Evolutionary conservation across 2,888 invertebrate species (phyloP).

Genomic region (Drosophila pseudotakahashii): DNA sequence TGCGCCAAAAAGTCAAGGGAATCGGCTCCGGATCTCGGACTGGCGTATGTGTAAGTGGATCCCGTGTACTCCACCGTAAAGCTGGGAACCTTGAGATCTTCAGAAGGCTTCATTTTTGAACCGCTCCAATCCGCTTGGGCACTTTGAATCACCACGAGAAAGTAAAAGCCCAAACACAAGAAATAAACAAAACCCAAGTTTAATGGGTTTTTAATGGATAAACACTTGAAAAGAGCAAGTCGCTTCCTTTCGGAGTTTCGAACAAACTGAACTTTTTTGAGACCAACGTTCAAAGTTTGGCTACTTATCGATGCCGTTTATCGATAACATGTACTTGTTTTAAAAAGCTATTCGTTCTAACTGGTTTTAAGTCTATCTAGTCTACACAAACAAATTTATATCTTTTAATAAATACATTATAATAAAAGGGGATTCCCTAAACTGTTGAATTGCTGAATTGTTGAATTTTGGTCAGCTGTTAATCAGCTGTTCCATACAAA

Average conservation of each 20-base stretch:
- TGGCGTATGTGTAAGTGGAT: neutral
- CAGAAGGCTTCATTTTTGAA: neutral
- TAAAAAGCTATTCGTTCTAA: too few species aligned
- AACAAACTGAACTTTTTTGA: neutral
- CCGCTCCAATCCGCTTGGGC: neutral
- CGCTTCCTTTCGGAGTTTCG: neutral
- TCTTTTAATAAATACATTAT: too few species aligned
- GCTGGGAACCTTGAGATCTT: neutral
- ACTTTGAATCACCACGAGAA: neutral
- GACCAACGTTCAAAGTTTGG: neutral
- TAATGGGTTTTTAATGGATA: neutral
- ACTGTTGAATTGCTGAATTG: too few species aligned
- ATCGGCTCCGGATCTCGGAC: neutral
- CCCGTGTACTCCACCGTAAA: neutral
- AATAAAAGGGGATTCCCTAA: too few species aligned
- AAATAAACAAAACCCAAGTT: slow-evolving; percentile 1
- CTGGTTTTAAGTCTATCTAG: too few species aligned
- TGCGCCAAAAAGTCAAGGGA: slow-evolving; percentile 7
- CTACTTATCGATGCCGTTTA: neutral
- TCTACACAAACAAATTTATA: too few species aligned
- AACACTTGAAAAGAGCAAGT: neutral
- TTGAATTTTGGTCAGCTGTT: too few species aligned
- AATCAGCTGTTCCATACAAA: too few species aligned
- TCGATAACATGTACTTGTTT: neutral
- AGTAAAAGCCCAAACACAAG: neutral